Evolutionary conservation across 2,888 invertebrate genomes (phyloP).

Genomic region (Chalcis sispes): DNA sequence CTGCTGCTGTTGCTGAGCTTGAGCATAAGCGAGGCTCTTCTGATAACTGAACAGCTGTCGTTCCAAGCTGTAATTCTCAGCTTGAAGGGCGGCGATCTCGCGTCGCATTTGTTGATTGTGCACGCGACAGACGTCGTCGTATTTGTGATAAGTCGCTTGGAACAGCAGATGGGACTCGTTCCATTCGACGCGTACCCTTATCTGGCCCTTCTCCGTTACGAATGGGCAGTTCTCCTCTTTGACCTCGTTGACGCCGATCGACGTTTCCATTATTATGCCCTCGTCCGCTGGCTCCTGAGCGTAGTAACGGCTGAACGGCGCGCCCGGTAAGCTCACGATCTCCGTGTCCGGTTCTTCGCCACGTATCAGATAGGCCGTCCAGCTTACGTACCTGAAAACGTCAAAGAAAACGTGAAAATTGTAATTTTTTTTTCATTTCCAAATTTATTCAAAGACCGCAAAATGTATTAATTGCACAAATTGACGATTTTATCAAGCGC

Average conservation of each 20-base stretch:
- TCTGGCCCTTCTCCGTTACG: constrained; percentile 84
- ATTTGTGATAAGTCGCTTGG: constrained; percentile 89
- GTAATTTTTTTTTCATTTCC: background rate
- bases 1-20: constrained; percentile 77
- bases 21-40: constrained; percentile 85
- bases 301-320: constrained; percentile 88
- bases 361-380: constrained; percentile 84
- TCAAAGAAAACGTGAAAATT: background rate
- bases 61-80: constrained; percentile 90
- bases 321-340: constrained; percentile 83
- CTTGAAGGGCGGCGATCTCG: constrained; percentile 86
- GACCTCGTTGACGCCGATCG: constrained; percentile 85
- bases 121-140: constrained; percentile 87
- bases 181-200: constrained; percentile 89
- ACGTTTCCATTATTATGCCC: constrained; percentile 89
- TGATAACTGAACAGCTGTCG: constrained; percentile 90
- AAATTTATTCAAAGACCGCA: background rate
- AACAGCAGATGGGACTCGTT: constrained; percentile 88
- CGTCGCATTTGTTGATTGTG: constrained; percentile 91
- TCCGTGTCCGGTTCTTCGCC: constrained; percentile 80
- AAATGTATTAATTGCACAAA: background rate
- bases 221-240: constrained; percentile 83
- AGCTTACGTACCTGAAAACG: constrained; percentile 79
- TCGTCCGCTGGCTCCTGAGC: constrained; percentile 88
- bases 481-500: background rate